Base-by-base conservation (phyloP, 2,888 invertebrate genomes). In the Tortrix viridana region DNA sequence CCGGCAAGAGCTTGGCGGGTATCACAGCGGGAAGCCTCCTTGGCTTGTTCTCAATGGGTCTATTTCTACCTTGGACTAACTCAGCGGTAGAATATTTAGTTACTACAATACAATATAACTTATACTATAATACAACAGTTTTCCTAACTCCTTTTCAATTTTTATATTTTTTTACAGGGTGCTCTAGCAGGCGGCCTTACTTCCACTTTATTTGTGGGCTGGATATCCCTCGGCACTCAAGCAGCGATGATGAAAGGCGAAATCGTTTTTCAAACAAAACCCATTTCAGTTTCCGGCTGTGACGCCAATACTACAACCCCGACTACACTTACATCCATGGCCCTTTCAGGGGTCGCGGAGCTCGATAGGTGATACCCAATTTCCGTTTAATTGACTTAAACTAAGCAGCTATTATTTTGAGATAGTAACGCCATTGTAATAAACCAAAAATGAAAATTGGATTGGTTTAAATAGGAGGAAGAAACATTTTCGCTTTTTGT, bases 11-110 rank as follows among this genome's bases (percentile, higher is more conserved):
- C 74, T 83, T 96, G 56, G 93, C 95, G 0, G 94, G 95, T 0
- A 95, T 96, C 69, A 95, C 95, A 0, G 95, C 95, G 1, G 96
- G 96, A 4, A 95, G 95, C 62, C 84, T 95, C 1, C 84, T 95
- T 4, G 96, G 95, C 0, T 89, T 95, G 38, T 95, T 95, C 77
- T 94, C 95, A 0, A 90, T 95, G 79, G 95, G 95, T 41, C 93
- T 96, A 81, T 95, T 95, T 71, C 89, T 95, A 66, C 95, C 95
- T 0, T 93, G 93, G 88, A 94, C 95, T 2, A 96, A 95, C 77
- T 87, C 95, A 22, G 92, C 92, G 79, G 95, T 95, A 89, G 88
- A 14, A 67, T 61, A 20, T 14, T 18, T 5, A 19, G 43, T 47
- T 9, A 26, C n/a, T n/a, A 19, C 52, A 9, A 14, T 18, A 38